Conservation (phyloP, 1,140 invertebrate genomes). For the Papilio aristodemus region DNA sequence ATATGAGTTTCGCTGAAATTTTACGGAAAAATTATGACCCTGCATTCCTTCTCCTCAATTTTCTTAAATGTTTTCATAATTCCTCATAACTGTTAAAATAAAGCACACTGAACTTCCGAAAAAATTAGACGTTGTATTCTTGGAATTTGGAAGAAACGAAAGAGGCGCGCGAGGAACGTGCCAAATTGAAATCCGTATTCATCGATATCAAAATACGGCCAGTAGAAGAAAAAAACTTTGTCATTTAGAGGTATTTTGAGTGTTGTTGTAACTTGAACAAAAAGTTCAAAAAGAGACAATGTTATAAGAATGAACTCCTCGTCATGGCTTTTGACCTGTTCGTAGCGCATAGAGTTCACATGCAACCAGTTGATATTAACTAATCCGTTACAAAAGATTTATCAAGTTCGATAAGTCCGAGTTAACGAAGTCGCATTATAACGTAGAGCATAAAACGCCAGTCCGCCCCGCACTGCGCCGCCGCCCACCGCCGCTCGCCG, state of each 20-base stretch:
- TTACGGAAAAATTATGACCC: too few relatives aligned
- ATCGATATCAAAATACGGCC: too few relatives aligned
- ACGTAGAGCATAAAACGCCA: neutral
- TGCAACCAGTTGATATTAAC: neutral
- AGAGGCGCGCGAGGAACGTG: neutral
- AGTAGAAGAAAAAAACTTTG: too few relatives aligned
- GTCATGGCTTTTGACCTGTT: neutral
- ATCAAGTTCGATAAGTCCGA: neutral
- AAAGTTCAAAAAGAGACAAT: too few relatives aligned
- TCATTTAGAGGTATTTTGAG: too few relatives aligned
- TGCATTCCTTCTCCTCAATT: too few relatives aligned
- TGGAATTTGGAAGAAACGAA: neutral
- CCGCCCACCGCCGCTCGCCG: neutral
- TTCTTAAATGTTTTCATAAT: too few relatives aligned
- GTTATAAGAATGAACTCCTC: too few relatives aligned
- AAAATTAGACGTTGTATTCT: neutral
- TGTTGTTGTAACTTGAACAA: too few relatives aligned
- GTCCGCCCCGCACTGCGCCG: neutral
- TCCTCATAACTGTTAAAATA: too few relatives aligned
- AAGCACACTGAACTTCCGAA: neutral
- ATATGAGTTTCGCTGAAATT: too few relatives aligned
- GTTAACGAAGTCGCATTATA: neutral
- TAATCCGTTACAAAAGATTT: neutral
- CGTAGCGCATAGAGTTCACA: neutral
- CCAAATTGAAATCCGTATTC: neutral